These are phyloP conservation scores for Sminthurides aquaticus DNA, from an alignment of 2,888 invertebrate species.

Conservation along the genomic window DNA sequence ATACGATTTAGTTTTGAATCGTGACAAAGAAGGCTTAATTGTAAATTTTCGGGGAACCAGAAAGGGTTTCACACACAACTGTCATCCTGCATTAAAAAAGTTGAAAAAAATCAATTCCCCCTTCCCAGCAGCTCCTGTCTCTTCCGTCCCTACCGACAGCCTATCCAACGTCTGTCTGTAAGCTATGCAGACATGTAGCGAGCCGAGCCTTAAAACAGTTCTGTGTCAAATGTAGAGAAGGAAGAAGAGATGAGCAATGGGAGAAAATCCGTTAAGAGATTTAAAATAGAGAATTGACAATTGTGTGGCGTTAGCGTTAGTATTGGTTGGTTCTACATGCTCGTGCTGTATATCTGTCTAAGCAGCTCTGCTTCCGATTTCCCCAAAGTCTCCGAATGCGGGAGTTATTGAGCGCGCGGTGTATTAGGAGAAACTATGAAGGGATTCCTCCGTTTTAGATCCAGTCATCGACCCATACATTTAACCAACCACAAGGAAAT, in stretches of 20 bases:
- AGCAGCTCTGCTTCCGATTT: too few relatives aligned
- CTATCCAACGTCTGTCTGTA: neutral
- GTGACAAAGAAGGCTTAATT: neutral
- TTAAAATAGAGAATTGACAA: neutral
- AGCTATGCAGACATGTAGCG: neutral
- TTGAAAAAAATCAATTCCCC: neutral
- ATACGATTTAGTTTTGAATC: neutral
- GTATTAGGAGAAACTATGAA: neutral
- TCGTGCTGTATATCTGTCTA: too few relatives aligned
- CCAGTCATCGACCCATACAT: neutral
- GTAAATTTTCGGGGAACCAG: neutral
- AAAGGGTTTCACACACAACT: neutral
- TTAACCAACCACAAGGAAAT: conserved; percentile 30
- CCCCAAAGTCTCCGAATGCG: too few relatives aligned
- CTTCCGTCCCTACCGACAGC: neutral
- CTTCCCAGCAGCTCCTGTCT: neutral
- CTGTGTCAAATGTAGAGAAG: neutral
- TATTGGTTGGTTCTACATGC: too few relatives aligned
- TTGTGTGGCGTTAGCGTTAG: neutral
- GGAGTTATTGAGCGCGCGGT: too few relatives aligned
- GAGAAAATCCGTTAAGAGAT: neutral
- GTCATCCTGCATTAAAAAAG: neutral
- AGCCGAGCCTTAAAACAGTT: too few relatives aligned
- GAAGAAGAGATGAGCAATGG: neutral
- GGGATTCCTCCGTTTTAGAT: neutral